These are phyloP conservation scores for Halictus quadricinctus DNA, from an alignment of 2,888 invertebrate genomes.

Conservation along the genomic window DNA sequence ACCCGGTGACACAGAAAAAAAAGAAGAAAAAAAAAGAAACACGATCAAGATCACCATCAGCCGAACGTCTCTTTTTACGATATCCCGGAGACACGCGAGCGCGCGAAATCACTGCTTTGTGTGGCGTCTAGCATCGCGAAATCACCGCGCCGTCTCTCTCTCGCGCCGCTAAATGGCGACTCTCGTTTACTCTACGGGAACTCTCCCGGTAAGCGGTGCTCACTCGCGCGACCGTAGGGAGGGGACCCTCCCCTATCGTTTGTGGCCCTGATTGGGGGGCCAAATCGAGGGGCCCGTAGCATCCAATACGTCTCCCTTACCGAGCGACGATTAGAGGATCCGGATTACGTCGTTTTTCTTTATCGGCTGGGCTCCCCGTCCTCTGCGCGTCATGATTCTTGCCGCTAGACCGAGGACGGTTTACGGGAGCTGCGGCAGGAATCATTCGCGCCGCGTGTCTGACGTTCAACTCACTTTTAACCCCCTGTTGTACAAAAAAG, in stretches of 20 bases:
- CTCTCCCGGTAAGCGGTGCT: slow-evolving; percentile 66
- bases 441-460: neutral
- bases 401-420: neutral
- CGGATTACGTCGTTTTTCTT: neutral
- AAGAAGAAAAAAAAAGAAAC: slow-evolving; percentile 2
- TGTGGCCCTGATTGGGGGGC: slow-evolving; percentile 50
- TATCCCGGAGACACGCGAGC: slow-evolving; percentile 22
- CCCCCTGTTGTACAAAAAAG: neutral
- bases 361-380: neutral
- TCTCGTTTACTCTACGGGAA: slow-evolving; percentile 66
- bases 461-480: neutral
- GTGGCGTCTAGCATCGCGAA: neutral
- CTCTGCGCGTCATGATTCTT: neutral
- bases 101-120: slow-evolving; percentile 6
- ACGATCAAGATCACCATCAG: slow-evolving; percentile 59
- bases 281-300: slow-evolving; percentile 30
- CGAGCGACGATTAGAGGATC: neutral
- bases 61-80: slow-evolving; percentile 23
- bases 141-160: slow-evolving; percentile 42
- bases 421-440: neutral
- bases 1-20: slow-evolving; percentile 63
- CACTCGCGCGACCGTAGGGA: slow-evolving; percentile 60
- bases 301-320: slow-evolving; percentile 3
- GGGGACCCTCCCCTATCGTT: slow-evolving; percentile 63
- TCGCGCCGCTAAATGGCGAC: slow-evolving; percentile 64